Conservation (phyloP, 2,797 vertebrate species). For the Anisognathus igniventris region DNA sequence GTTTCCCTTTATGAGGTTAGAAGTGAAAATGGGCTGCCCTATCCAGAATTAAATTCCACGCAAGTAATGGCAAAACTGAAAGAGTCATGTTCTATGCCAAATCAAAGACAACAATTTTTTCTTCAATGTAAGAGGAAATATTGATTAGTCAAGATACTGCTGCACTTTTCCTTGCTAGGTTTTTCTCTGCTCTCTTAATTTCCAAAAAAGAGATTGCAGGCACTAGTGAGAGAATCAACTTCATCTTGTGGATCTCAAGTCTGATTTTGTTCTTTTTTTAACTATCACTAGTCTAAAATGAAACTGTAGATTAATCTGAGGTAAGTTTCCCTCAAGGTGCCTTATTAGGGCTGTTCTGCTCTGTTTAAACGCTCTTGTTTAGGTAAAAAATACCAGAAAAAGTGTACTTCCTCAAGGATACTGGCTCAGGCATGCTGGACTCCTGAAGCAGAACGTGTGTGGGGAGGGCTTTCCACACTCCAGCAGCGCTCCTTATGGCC, state of each 20-base stretch:
- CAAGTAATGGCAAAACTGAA: not conserved
- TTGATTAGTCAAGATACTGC: not conserved
- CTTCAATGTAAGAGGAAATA: not conserved
- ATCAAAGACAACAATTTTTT: not conserved
- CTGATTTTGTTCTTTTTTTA: not conserved
- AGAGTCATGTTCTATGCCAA: not conserved
- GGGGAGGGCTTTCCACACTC: not conserved
- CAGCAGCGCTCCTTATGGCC: not conserved
- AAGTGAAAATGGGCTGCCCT: not conserved
- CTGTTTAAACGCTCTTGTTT: not conserved
- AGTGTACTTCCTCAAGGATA: not conserved
- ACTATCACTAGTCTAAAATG: not conserved
- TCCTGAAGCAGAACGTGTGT: not conserved
- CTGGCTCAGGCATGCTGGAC: not conserved
- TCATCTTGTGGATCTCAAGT: rapidly evolving
- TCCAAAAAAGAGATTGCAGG: not conserved
- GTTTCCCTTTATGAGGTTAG: not conserved
- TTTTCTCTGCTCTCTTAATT: not conserved
- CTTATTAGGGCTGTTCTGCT: not conserved
- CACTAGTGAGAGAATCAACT: not conserved
- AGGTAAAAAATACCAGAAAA: not conserved
- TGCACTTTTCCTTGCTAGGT: not conserved
- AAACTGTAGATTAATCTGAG: not conserved
- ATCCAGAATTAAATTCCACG: not conserved
- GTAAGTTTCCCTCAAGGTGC: not conserved